phyloP scores from a whole-genome alignment of 2,113 vertebrate species.

The Chamaetylas fuelleborni region DNA sequence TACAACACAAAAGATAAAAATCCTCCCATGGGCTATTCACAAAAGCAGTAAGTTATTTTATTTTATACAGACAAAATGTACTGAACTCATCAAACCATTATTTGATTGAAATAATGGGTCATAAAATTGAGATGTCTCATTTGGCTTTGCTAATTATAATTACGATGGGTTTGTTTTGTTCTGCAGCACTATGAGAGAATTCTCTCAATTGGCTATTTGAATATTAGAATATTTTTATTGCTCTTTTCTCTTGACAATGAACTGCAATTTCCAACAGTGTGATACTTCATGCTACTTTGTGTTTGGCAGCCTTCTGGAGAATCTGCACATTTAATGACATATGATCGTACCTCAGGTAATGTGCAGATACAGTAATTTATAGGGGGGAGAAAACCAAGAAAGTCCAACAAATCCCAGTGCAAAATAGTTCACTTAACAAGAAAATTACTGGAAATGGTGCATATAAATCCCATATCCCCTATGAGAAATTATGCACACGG shows the following conservation, averaged over 20 bases:
- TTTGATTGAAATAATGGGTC: not conserved
- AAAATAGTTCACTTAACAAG: not conserved
- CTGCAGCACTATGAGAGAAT: not conserved
- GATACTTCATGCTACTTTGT: not conserved
- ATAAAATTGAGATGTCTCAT: not conserved
- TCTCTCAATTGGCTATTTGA: not conserved
- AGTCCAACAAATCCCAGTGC: not conserved
- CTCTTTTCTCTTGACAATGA: not conserved
- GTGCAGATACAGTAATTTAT: not conserved
- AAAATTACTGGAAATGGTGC: not conserved
- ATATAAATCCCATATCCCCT: not conserved
- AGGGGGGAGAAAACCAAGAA: accelerated
- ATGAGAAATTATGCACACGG: not conserved
- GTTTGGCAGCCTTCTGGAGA: not conserved
- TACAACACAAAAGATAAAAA: not conserved
- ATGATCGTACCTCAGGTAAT: not conserved
- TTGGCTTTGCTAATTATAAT: not conserved
- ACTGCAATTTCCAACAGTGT: not conserved
- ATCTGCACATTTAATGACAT: not conserved
- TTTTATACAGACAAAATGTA: not conserved
- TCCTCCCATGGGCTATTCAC: not conserved
- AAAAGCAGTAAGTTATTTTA: not conserved
- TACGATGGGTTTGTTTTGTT: not conserved
- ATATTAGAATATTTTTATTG: not conserved
- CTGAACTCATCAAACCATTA: not conserved